Conservation (phyloP, 2,888 invertebrate species). For the Pseudanteris insignis region DNA sequence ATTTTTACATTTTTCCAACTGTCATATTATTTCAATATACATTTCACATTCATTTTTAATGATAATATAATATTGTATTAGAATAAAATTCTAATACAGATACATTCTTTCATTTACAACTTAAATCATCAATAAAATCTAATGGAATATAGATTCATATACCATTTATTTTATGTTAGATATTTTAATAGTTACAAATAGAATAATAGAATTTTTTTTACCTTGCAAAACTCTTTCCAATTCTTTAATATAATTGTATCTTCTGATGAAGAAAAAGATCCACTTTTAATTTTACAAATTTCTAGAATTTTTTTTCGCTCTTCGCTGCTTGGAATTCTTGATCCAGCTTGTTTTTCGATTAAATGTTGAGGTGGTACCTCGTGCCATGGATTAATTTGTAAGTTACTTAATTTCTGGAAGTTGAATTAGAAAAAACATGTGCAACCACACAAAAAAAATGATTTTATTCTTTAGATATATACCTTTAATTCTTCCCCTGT, state of each 20-base stretch:
- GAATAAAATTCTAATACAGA: too few relatives aligned
- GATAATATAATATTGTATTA: too few relatives aligned
- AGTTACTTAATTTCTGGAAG: conserved; percentile 47
- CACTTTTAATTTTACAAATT: conserved; percentile 48
- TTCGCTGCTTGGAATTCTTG: conserved; percentile 34
- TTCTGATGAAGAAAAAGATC: conserved; percentile 48
- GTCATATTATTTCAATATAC: too few relatives aligned
- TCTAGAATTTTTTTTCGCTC: conserved; percentile 48
- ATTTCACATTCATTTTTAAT: too few relatives aligned
- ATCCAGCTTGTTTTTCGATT: conserved; percentile 49
- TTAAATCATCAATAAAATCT: too few relatives aligned
- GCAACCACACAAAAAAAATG: too few relatives aligned
- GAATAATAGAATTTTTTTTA: conserved; percentile 34
- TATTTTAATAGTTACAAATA: neutral
- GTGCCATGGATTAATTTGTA: conserved; percentile 49
- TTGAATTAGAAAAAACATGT: too few relatives aligned
- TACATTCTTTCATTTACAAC: too few relatives aligned
- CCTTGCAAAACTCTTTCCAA: conserved; percentile 59
- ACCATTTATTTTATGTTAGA: neutral
- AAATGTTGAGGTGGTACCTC: conserved; percentile 54
- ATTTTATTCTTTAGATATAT: neutral
- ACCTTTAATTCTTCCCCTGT: conserved; percentile 13
- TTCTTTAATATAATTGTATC: conserved; percentile 53
- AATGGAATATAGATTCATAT: too few relatives aligned
- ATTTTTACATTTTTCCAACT: too few relatives aligned